Percentiles rank a stretch among this genome's conserved stretches.
phyloP scores from a whole-genome alignment of 2,888 invertebrate genomes.

The Beris morrisii region DNA sequence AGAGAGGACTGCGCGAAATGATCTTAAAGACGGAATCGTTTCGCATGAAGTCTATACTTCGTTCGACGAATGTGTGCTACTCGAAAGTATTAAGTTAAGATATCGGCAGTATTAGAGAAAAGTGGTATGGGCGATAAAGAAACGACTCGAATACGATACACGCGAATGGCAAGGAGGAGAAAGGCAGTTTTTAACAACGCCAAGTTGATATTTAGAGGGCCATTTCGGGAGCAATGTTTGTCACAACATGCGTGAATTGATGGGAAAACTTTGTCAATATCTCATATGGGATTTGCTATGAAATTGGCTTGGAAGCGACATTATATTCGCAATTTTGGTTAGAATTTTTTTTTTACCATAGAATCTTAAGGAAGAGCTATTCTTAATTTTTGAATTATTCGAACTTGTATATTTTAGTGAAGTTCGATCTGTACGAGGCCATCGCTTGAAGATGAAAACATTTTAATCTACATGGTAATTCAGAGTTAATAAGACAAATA shows the following conservation, averaged over 20 bases:
- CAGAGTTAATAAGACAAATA: too few relatives aligned
- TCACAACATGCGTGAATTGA: conserved; percentile 35
- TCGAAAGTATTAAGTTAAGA: too few relatives aligned
- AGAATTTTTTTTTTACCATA: background rate
- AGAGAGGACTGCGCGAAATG: too few relatives aligned
- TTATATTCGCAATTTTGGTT: too few relatives aligned
- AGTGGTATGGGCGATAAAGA: conserved; percentile 13
- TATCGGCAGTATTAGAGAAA: too few relatives aligned
- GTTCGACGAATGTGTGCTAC: too few relatives aligned
- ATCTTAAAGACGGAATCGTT: too few relatives aligned
- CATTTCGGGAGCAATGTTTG: conserved; percentile 30
- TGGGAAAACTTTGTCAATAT: conserved; percentile 35
- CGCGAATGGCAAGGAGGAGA: background rate
- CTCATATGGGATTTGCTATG: conserved; percentile 31
- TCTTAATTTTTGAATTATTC: background rate
- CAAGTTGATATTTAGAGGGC: conserved; percentile 19
- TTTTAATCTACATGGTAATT: too few relatives aligned
- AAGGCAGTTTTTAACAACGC: conserved; percentile 18
- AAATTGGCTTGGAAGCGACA: conserved; percentile 14
- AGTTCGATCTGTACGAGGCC: too few relatives aligned
- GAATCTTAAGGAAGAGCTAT: background rate
- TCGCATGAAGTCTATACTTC: too few relatives aligned
- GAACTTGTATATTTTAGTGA: background rate
- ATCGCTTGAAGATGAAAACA: too few relatives aligned
- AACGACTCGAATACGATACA: conserved; percentile 16